Conservation (phyloP, 2,113 vertebrate genomes). For the Boulengeromyrus knoepffleri region DNA sequence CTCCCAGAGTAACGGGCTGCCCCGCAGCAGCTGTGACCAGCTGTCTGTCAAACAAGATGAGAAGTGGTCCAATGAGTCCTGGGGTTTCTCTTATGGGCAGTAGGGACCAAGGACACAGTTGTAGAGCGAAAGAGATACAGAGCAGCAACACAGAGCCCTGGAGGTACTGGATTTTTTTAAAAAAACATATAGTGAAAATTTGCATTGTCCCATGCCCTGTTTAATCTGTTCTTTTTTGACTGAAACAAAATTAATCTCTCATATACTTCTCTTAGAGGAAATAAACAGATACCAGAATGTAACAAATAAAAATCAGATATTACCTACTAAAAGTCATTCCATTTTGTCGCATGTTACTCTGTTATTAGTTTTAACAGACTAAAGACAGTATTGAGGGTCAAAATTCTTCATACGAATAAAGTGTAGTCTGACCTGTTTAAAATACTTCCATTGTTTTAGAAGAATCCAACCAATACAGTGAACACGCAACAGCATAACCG, state of each 20-base stretch:
- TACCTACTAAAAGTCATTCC: not conserved
- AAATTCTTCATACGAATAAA: not conserved
- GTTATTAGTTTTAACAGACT: not conserved
- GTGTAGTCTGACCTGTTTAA: not conserved
- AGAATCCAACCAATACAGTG: not conserved
- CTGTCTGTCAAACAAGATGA: constrained; percentile 49
- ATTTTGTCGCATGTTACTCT: not conserved
- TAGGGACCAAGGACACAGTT: constrained; percentile 35
- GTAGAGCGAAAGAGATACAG: not conserved
- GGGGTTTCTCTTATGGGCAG: constrained; percentile 64
- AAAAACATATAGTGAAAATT: not conserved
- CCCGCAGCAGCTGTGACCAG: constrained; percentile 32
- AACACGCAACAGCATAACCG: not conserved
- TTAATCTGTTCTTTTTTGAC: not conserved
- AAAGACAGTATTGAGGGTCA: not conserved
- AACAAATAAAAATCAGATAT: not conserved
- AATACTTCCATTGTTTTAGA: not conserved
- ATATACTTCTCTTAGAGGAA: not conserved
- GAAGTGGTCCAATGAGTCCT: constrained; percentile 69
- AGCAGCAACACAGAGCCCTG: not conserved
- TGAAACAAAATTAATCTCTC: not conserved
- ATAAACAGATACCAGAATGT: not conserved
- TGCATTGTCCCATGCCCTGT: not conserved
- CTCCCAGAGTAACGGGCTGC: constrained; percentile 37
- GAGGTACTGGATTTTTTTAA: not conserved